Evolutionary conservation across 1,140 invertebrate species (phyloP).

Genomic region (Limonius californicus): DNA sequence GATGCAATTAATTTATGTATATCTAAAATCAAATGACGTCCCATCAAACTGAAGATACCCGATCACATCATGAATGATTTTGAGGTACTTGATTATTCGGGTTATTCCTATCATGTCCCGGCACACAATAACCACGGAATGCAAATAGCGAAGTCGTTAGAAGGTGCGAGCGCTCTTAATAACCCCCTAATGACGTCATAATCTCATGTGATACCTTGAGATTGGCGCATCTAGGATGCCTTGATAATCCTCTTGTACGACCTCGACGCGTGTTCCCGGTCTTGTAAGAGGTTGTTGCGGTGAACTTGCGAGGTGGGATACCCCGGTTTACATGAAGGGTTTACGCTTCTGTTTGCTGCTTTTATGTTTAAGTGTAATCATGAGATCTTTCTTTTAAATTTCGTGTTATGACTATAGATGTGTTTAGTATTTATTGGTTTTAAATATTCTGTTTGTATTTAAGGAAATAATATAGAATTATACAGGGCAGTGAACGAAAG

Average conservation of each 20-base stretch:
- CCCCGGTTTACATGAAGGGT: neutral
- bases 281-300: conserved; percentile 2
- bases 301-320: neutral
- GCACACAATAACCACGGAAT: conserved; percentile 15
- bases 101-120: conserved; percentile 3
- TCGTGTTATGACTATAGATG: no score
- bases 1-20: no score
- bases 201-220: conserved; percentile 32
- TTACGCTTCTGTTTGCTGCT: no score
- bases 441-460: no score
- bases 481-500: no score
- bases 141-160: conserved; percentile 26
- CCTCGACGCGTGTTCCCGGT: neutral
- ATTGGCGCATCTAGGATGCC: conserved; percentile 25
- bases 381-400: no score
- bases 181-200: conserved; percentile 31
- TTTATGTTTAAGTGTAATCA: no score
- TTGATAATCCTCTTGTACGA: conserved; percentile 21
- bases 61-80: conserved; percentile 11
- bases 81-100: neutral
- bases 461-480: no score
- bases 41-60: neutral
- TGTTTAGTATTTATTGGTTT: no score
- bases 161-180: conserved; percentile 31
- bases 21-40: neutral